Conservation (phyloP, 2,797 vertebrate genomes). For the Cuniculus paca region DNA sequence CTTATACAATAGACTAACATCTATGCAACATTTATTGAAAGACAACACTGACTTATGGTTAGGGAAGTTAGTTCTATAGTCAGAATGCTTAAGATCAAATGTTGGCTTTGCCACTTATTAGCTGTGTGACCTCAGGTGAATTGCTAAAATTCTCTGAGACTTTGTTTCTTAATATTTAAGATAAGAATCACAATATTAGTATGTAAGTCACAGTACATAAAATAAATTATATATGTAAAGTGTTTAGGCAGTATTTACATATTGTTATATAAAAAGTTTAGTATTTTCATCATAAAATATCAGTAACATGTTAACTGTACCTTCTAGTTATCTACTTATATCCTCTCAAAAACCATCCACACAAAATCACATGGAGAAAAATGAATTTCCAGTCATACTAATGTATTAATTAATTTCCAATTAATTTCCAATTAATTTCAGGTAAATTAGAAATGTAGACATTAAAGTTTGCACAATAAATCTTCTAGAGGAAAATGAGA, state of each 20-base stretch:
- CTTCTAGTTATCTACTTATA: not conserved
- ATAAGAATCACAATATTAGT: not conserved
- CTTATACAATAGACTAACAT: not conserved
- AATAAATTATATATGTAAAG: not conserved
- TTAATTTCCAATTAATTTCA: slow-evolving; percentile 61
- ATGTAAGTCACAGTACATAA: not conserved
- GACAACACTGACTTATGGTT: not conserved
- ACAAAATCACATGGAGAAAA: slow-evolving; percentile 1
- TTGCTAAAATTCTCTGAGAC: not conserved
- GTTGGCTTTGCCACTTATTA: not conserved
- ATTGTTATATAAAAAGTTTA: not conserved
- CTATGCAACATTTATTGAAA: not conserved
- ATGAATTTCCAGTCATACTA: not conserved
- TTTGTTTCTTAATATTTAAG: not conserved
- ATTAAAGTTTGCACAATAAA: not conserved
- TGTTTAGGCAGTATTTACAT: not conserved
- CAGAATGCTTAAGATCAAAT: not conserved
- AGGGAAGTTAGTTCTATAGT: not conserved
- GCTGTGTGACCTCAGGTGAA: not conserved
- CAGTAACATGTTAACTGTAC: not conserved
- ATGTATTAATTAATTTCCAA: slow-evolving; percentile 43
- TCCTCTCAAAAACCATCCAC: not conserved
- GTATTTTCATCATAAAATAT: not conserved
- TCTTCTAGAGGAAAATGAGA: not conserved
- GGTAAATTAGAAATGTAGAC: slow-evolving; percentile 1